Base-by-base conservation (phyloP, 2,113 vertebrate species). In the Rhegmatorhina hoffmannsi region DNA sequence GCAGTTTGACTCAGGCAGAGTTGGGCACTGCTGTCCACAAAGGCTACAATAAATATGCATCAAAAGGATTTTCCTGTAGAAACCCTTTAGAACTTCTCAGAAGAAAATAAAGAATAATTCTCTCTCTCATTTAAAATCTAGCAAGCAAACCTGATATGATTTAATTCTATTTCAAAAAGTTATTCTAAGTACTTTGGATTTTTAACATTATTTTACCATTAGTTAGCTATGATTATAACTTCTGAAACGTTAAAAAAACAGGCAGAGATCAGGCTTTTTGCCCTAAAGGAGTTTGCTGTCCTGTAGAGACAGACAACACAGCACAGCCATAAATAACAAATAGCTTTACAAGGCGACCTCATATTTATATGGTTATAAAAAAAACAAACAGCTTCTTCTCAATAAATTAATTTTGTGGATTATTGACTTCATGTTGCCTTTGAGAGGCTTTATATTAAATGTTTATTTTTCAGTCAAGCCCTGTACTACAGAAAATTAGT, bases 401-500 rank as follows among this genome's bases (percentile, higher is more conserved):
- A 49, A 74, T 69, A 89, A 90, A 87, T 95, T 92, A 95, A 68
- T 81, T 87, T 77, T 84, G 60, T 74, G 58, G 68, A 81, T 89
- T 95, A 87, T 49, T 87, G 80, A 82, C 63, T 87, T 66, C 50
- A 28, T 58, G 31, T 74, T 89, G 69, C 44, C 69, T 94, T 91
- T 87, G 38, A 87, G 60, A 89, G 24, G 25, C 29, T 89, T 96
- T 89, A 36, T 78, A 50, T 40, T 81, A 81, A 47, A 46, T 11
- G 47, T 86, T 31, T 84, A 20, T 70, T 94, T 93, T 91, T 85
- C 70, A 79, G 9, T 38, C 31, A 75, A 82, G 47, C 44, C 18
- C 47, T 74, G 17, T 40, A 58, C 34, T 75, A 55, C 82, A 87
- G 58, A 87, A 77, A 9, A 85, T 36, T 29, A 86, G 13, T 26